Percentiles rank a stretch among this genome's conserved stretches.
Conservation (phyloP, 2,113 vertebrate genomes). For the Anas platyrhynchos region DNA sequence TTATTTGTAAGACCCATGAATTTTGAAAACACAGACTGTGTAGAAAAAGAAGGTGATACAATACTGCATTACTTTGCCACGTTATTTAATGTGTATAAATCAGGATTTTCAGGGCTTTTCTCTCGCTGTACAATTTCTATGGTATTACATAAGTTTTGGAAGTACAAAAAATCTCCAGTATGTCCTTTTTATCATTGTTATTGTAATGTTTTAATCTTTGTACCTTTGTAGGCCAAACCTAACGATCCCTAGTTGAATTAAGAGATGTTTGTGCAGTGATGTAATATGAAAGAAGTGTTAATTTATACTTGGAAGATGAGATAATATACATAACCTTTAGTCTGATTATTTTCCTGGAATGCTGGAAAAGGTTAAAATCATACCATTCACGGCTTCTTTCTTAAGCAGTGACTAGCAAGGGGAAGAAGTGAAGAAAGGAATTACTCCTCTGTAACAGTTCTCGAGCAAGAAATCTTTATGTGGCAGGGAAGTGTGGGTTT, state of each 20-base stretch:
- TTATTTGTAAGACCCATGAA: not conserved
- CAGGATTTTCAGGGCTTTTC: not conserved
- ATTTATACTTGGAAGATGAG: constrained; percentile 3
- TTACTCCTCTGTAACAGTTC: not conserved
- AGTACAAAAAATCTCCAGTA: not conserved
- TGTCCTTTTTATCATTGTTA: not conserved
- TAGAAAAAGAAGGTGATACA: not conserved
- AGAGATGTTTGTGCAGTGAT: constrained; percentile 24
- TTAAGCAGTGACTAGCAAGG: not conserved
- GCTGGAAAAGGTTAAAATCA: constrained; percentile 35
- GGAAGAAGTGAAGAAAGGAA: not conserved
- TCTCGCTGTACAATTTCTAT: not conserved
- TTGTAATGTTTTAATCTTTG: not conserved
- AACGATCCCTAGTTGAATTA: not conserved
- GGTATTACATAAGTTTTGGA: not conserved
- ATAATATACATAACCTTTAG: constrained; percentile 6
- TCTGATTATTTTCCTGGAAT: constrained; percentile 30
- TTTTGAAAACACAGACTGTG: not conserved
- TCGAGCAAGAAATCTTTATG: not conserved
- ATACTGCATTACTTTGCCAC: not conserved
- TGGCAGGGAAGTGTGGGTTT: not conserved
- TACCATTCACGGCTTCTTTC: not conserved
- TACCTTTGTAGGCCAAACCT: not conserved
- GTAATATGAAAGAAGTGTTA: constrained; percentile 46
- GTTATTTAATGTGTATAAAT: not conserved